A percentile compares a stretch with the other conserved stretches of the same genome.
Conservation (phyloP, 2,888 invertebrate species). For the Cheilosia pagana region DNA sequence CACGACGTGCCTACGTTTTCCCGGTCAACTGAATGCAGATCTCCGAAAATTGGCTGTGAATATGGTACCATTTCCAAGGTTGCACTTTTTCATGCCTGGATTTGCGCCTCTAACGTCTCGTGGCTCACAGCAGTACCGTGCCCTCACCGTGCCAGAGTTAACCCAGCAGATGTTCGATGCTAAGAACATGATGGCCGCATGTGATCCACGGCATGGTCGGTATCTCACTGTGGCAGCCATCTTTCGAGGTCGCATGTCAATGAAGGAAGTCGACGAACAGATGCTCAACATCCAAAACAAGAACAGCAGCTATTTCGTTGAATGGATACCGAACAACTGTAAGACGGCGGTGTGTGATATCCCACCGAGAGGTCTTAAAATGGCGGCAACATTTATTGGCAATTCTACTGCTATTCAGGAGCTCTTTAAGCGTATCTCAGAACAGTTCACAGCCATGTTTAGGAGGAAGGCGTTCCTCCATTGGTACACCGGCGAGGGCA, state of each 20-base stretch:
- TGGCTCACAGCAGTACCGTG: conserved; percentile 95
- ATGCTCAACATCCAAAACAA: conserved; percentile 98
- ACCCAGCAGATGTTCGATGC: conserved; percentile 97
- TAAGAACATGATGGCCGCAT: conserved; percentile 98
- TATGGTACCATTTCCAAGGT: conserved; percentile 98
- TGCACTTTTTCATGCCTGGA: conserved; percentile 98
- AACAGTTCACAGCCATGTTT: conserved; percentile 98
- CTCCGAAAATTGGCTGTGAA: conserved; percentile 96
- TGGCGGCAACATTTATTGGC: conserved; percentile 97
- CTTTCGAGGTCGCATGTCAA: conserved; percentile 96
- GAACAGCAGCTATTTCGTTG: conserved; percentile 94
- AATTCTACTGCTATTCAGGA: conserved; percentile 97
- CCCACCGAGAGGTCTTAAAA: conserved; percentile 94
- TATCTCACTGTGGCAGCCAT: conserved; percentile 96
- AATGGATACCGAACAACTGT: conserved; percentile 97
- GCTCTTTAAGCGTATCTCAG: conserved; percentile 94
- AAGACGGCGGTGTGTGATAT: conserved; percentile 97
- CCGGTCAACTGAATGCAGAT: conserved; percentile 97
- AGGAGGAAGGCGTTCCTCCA: conserved; percentile 98
- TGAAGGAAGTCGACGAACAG: conserved; percentile 96
- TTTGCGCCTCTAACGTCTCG: conserved; percentile 96
- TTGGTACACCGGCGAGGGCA: conserved; percentile 98
- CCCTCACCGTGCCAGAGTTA: conserved; percentile 95
- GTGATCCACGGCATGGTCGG: conserved; percentile 95
- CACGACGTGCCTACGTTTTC: conserved; percentile 94